phyloP scores from a whole-genome alignment of 2,888 invertebrate species.

The Lucinisca nassula region DNA sequence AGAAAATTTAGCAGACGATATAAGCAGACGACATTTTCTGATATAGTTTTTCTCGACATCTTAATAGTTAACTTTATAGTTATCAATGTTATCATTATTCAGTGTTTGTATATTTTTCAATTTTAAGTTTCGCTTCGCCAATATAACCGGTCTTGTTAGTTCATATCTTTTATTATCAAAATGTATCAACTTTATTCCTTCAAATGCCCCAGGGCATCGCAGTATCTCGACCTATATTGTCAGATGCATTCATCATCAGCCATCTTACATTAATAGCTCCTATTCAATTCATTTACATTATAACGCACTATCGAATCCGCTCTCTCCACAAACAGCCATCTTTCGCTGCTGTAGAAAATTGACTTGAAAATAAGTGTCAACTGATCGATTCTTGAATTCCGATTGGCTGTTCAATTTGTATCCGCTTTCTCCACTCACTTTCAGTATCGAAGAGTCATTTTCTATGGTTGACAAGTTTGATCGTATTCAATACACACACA shows the following conservation, averaged over 20 bases:
- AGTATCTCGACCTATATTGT: neutral
- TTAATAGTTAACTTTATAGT: too few relatives aligned
- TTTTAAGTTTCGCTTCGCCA: neutral
- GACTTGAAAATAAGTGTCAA: slow-evolving; percentile 8
- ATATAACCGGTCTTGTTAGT: neutral
- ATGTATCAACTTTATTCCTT: neutral
- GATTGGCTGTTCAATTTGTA: slow-evolving; percentile 1
- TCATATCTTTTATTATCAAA: slow-evolving; percentile 6
- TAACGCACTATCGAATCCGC: neutral
- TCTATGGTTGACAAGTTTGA: slow-evolving; percentile 7
- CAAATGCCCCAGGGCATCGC: neutral
- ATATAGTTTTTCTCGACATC: too few relatives aligned
- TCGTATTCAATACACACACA: neutral
- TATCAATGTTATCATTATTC: too few relatives aligned
- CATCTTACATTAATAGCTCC: neutral
- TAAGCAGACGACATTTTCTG: too few relatives aligned
- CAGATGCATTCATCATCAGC: neutral
- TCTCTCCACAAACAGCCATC: neutral
- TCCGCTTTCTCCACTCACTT: neutral
- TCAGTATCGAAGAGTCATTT: neutral
- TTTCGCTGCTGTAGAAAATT: slow-evolving; percentile 9
- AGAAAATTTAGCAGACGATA: too few relatives aligned
- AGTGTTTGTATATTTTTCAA: too few relatives aligned
- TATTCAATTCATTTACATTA: neutral
- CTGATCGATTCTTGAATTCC: neutral